Evolutionary conservation across 1,140 invertebrate species (phyloP).

Genomic region (Cherax quadricarinatus): DNA sequence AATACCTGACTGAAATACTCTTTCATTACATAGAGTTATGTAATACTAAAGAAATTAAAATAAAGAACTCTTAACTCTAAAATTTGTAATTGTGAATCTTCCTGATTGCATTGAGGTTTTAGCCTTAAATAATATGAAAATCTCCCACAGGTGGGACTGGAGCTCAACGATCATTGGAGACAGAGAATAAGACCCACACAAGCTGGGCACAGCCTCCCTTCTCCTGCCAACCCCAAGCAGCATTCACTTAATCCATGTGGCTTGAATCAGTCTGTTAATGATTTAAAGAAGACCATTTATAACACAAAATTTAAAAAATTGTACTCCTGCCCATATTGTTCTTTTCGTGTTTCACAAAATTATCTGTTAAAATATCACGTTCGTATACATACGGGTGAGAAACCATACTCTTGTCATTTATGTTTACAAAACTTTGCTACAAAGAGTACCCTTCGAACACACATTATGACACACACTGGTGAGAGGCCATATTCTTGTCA

Average conservation of each 20-base stretch:
- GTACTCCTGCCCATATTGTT: constrained; percentile 75
- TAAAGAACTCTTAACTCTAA: not conserved
- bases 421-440: not conserved
- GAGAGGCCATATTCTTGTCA: not conserved
- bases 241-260: not conserved
- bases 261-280: not conserved
- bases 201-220: not conserved
- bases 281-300: not conserved
- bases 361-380: constrained; percentile 86
- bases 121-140: not conserved
- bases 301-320: not conserved
- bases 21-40: not conserved
- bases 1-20: not conserved
- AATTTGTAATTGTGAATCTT: not conserved
- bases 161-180: constrained; percentile 10
- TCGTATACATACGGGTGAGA: constrained; percentile 91
- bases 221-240: not conserved
- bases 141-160: constrained; percentile 5
- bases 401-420: constrained; percentile 85
- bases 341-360: constrained; percentile 79
- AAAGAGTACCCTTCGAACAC: not conserved
- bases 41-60: not conserved
- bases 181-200: not conserved
- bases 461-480: constrained; percentile 2
- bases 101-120: not conserved